Conservation (phyloP, 2,888 invertebrate genomes). For the Oligia latruncula region DNA sequence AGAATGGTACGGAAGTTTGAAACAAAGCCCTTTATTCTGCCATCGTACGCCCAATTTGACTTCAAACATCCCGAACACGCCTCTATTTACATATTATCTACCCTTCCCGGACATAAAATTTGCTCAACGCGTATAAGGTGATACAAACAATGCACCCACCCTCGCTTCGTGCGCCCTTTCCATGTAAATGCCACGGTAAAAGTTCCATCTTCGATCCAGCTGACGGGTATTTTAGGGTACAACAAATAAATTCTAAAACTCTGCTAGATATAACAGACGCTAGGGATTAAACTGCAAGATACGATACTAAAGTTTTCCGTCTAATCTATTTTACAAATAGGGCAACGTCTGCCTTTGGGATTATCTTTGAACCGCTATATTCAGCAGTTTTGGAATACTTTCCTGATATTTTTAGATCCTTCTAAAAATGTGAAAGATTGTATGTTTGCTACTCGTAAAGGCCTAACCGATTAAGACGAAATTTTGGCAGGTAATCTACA, state of each 20-base stretch:
- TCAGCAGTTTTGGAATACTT: constrained; percentile 26
- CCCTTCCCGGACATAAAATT: constrained; percentile 72
- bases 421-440: neutral
- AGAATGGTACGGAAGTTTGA: constrained; percentile 48
- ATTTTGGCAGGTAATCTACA: neutral
- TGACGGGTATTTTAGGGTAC: constrained; percentile 48
- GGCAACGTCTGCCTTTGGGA: constrained; percentile 33
- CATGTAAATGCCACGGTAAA: constrained; percentile 60
- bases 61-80: constrained; percentile 66
- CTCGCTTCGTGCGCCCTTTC: constrained; percentile 69
- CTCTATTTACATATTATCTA: constrained; percentile 73
- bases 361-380: constrained; percentile 25
- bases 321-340: constrained; percentile 45
- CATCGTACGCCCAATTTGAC: constrained; percentile 69
- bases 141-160: constrained; percentile 68
- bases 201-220: constrained; percentile 56
- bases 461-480: neutral
- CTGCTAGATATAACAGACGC: constrained; percentile 46
- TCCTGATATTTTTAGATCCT: neutral
- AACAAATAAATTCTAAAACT: constrained; percentile 37
- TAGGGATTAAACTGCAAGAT: constrained; percentile 43
- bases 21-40: constrained; percentile 61
- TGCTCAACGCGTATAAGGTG: constrained; percentile 71
- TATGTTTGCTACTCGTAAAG: neutral
- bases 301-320: constrained; percentile 44